Evolutionary conservation across 1,140 invertebrate species (phyloP).

Genomic region (Aethina tumida): DNA sequence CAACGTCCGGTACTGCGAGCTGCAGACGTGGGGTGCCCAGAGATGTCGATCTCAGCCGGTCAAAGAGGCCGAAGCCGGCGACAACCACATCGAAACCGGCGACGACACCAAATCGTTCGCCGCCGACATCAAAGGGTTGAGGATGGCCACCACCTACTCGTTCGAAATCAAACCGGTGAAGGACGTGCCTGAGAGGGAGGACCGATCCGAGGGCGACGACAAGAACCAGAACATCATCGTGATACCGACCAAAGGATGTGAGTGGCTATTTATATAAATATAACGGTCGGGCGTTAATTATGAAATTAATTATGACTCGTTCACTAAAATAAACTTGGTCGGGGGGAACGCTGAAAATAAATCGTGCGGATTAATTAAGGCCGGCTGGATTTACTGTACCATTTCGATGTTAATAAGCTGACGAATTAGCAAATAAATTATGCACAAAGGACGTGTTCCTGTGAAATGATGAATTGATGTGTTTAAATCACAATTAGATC

Average conservation of each 20-base stretch:
- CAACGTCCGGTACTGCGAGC: conserved; percentile 61
- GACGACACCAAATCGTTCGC: conserved; percentile 35
- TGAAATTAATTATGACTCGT: too few relatives aligned
- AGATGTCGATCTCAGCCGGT: conserved; percentile 51
- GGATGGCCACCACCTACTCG: conserved; percentile 70
- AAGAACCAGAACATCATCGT: conserved; percentile 50
- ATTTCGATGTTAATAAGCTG: too few relatives aligned
- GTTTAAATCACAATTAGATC: too few relatives aligned
- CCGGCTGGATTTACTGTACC: too few relatives aligned
- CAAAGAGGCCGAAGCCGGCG: conserved; percentile 9
- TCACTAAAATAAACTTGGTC: too few relatives aligned
- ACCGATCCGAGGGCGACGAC: conserved; percentile 29
- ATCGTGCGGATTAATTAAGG: too few relatives aligned
- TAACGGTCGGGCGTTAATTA: too few relatives aligned
- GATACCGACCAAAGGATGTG: conserved; percentile 66
- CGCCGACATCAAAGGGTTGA: conserved; percentile 48
- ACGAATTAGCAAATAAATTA: too few relatives aligned
- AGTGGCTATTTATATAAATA: conserved; percentile 39
- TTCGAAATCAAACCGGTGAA: conserved; percentile 53
- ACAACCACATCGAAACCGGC: conserved; percentile 24
- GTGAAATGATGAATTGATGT: too few relatives aligned
- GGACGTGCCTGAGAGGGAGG: conserved; percentile 29
- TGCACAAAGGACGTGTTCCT: too few relatives aligned
- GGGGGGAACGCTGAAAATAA: too few relatives aligned
- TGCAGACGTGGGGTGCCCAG: conserved; percentile 64